Base-by-base conservation (phyloP, 2,797 vertebrate species). In the Potorous gilbertii region DNA sequence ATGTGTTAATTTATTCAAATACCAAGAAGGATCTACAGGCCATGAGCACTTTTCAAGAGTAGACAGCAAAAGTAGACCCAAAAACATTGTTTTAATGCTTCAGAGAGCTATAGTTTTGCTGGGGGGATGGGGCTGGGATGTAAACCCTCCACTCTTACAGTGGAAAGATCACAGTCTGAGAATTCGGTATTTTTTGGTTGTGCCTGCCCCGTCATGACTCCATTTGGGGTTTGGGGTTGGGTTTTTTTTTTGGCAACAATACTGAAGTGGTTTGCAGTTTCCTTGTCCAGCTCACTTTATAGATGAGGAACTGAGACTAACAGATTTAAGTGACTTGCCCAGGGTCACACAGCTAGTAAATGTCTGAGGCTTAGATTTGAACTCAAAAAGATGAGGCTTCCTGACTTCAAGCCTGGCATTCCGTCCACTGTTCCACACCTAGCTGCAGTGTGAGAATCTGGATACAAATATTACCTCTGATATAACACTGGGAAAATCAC, bases 91-190 rank as follows among this genome's bases (percentile, higher is more conserved):
- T 46, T 81, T 81, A 46, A 27, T 27, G 21, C 74, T 81, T 81
- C 21, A 81, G 40, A 40, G 21, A 10, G 27, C 74, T 46, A 27
- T 46, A 74, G 74, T 50, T 87, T 87, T 50, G 2, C 40, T 11
- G 4, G 0, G 21, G 1, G 5, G n/a, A 40, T 74, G 24, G 14
- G 16, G 27, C n/a, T 0, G 0, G 8, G 21, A 81, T 24, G 21
- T 81, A 46, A 50, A 50, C 40, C 66, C 13, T 50, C 40, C 74
- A 46, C 2, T 46, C 18, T 81, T 81, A 46, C 1, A 31, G 13
- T 27, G 1, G 74, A 87, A 87, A 87, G n/a, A 81, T 6, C 18
- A 40, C 21, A 87, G 24, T 16, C 59, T 34, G 59, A 66, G 31
- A 34, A 4, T 40, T 66, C 34, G n/a, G 29, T 66, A 66, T n/a